Conservation (phyloP, 2,888 invertebrate species). For the Cosmia pyralina region DNA sequence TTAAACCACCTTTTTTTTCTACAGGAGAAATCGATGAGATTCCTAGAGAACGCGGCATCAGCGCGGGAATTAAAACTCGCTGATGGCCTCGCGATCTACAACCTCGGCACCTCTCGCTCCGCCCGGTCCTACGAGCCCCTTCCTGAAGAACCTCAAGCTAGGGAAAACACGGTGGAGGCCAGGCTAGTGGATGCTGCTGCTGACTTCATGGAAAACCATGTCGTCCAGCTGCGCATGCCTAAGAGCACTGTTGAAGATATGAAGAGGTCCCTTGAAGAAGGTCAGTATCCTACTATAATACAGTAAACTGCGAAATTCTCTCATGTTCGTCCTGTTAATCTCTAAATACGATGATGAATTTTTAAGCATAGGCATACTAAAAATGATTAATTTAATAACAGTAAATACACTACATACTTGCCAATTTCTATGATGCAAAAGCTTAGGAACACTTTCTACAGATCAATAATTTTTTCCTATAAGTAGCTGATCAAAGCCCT, state of each 20-base stretch:
- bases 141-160: slow-evolving; percentile 93
- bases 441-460: not conserved
- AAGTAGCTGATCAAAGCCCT: slow-evolving; percentile 9
- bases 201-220: slow-evolving; percentile 94
- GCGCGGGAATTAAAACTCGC: slow-evolving; percentile 89
- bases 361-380: no score
- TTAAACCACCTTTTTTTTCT: slow-evolving; percentile 41
- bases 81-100: slow-evolving; percentile 91
- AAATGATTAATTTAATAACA: no score
- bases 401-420: not conserved
- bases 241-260: slow-evolving; percentile 93
- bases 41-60: slow-evolving; percentile 90
- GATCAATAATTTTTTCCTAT: not conserved
- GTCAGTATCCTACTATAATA: slow-evolving; percentile 85
- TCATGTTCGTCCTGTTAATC: not conserved
- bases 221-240: slow-evolving; percentile 95
- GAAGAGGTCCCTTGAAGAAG: slow-evolving; percentile 95
- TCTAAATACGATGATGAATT: not conserved
- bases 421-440: not conserved
- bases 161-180: slow-evolving; percentile 93
- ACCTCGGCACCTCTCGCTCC: slow-evolving; percentile 88
- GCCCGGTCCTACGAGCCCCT: slow-evolving; percentile 91
- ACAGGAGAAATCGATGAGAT: slow-evolving; percentile 93
- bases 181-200: slow-evolving; percentile 93
- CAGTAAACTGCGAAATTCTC: not conserved